A percentile compares a stretch with the other conserved stretches of the same genome.
These are phyloP conservation scores for Listronotus oregonensis DNA, from an alignment of 1,140 invertebrate species.

Conservation along the genomic window DNA sequence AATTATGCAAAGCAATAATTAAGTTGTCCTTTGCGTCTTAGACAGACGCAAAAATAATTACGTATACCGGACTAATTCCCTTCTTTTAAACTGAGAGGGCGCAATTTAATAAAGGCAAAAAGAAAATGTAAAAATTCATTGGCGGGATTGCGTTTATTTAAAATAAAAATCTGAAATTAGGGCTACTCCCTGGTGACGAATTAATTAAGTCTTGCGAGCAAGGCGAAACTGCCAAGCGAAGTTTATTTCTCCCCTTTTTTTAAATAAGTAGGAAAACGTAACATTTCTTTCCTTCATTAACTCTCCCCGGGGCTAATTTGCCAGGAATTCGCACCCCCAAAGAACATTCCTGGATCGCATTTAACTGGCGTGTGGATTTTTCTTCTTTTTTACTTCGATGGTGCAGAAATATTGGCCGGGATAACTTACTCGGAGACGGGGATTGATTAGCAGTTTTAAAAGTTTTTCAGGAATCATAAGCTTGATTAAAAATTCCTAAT, in stretches of 20 bases:
- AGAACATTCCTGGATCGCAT: slow-evolving; percentile 52
- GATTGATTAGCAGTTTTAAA: slow-evolving; percentile 44
- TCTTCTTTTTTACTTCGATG: slow-evolving; percentile 38
- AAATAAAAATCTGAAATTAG: slow-evolving; percentile 46
- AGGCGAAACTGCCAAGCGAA: slow-evolving; percentile 1
- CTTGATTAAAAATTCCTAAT: slow-evolving; percentile 46
- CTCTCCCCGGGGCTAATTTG: slow-evolving; percentile 53
- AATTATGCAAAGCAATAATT: slow-evolving; percentile 40
- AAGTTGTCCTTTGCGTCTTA: slow-evolving; percentile 37
- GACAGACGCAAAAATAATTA: slow-evolving; percentile 39
- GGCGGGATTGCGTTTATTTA: slow-evolving; percentile 49
- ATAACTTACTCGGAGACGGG: slow-evolving; percentile 31
- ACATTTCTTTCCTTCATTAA: slow-evolving; percentile 54
- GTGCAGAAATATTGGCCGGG: slow-evolving; percentile 27
- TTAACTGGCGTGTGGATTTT: slow-evolving; percentile 45
- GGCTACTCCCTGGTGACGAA: slow-evolving; percentile 48
- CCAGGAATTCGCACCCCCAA: slow-evolving; percentile 53
- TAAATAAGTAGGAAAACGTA: slow-evolving; percentile 54
- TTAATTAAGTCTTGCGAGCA: slow-evolving; percentile 51
- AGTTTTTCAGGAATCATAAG: slow-evolving; percentile 32
- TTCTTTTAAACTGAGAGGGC: slow-evolving; percentile 18
- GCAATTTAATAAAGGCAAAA: slow-evolving; percentile 44
- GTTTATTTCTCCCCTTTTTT: slow-evolving; percentile 42
- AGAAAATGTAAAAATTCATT: slow-evolving; percentile 50
- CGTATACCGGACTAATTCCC: slow-evolving; percentile 30